A percentile compares a stretch with the other conserved stretches of the same genome.
phyloP scores from a whole-genome alignment of 2,113 vertebrate species.

The Hylia prasina region DNA sequence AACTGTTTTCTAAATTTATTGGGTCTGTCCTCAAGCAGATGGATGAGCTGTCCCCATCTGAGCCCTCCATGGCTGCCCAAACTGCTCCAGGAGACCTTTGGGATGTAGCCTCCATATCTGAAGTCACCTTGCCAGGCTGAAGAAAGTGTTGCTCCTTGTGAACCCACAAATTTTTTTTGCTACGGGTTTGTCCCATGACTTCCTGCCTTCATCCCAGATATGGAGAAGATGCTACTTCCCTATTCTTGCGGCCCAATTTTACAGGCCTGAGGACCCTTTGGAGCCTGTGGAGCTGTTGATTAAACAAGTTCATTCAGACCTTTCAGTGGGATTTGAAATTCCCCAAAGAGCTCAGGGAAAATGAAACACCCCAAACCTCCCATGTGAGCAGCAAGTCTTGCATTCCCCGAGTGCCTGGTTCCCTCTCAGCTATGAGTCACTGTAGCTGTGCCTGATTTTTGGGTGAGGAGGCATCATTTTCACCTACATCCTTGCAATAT shows the following conservation, averaged over 20 bases:
- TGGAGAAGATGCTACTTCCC: background rate
- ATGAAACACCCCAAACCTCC: background rate
- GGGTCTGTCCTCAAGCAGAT: background rate
- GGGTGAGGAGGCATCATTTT: background rate
- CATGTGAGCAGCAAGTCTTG: background rate
- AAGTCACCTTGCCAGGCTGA: background rate
- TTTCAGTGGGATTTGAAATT: background rate
- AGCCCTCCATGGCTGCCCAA: background rate
- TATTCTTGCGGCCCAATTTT: background rate
- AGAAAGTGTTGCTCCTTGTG: accelerated
- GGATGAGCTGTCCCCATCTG: background rate
- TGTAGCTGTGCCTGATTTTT: background rate
- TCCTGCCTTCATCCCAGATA: no score
- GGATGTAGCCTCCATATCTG: background rate
- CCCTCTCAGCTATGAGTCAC: background rate
- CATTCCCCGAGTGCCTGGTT: accelerated
- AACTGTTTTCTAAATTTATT: background rate
- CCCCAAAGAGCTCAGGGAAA: background rate
- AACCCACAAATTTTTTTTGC: background rate
- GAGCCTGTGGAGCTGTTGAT: background rate
- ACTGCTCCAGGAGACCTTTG: background rate
- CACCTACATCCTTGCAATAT: accelerated
- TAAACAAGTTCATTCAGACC: background rate
- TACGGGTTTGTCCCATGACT: background rate
- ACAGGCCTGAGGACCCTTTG: background rate